These are phyloP conservation scores for Rhabditophanes sp. DNA, from an alignment of 2,888 invertebrate species.

Conservation along the genomic window DNA sequence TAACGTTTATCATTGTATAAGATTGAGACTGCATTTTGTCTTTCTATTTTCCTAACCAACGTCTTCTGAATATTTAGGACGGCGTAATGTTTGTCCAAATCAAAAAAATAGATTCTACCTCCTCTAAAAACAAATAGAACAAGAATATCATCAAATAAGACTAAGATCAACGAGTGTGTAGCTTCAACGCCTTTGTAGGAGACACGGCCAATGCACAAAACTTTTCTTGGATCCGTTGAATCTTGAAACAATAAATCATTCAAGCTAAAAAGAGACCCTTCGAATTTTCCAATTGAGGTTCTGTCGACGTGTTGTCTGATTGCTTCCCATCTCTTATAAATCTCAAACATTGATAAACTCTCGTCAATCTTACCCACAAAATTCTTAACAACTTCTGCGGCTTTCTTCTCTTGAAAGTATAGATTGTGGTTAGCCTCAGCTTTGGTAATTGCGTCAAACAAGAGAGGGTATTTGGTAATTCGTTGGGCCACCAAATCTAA, in stretches of 20 bases:
- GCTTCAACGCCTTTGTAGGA: too few species aligned
- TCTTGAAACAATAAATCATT: conserved; percentile 12
- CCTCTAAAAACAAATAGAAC: conserved; percentile 11
- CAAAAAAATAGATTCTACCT: conserved; percentile 6
- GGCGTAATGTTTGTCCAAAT: too few species aligned
- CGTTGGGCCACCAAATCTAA: conserved; percentile 17
- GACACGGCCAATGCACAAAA: conserved; percentile 13
- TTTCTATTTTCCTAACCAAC: too few species aligned
- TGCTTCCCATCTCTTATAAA: conserved; percentile 15
- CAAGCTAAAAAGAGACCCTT: too few species aligned
- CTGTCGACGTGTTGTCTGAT: conserved; percentile 11
- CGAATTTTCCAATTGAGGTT: conserved; percentile 12
- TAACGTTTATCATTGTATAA: too few species aligned
- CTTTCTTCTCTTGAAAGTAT: too few species aligned
- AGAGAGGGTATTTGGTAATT: conserved; percentile 19
- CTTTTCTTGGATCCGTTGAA: conserved; percentile 7
- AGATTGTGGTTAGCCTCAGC: background rate
- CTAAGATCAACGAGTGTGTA: conserved; percentile 5
- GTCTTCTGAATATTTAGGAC: too few species aligned
- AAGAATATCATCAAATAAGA: conserved; percentile 20
- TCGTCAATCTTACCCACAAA: conserved; percentile 14
- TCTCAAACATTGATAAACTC: conserved; percentile 10
- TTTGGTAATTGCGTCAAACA: conserved; percentile 13
- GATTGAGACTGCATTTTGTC: too few species aligned
- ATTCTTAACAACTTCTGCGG: conserved; percentile 11